Conservation (phyloP, 1,140 invertebrate genomes). For the Meloidogyne chitwoodi region DNA sequence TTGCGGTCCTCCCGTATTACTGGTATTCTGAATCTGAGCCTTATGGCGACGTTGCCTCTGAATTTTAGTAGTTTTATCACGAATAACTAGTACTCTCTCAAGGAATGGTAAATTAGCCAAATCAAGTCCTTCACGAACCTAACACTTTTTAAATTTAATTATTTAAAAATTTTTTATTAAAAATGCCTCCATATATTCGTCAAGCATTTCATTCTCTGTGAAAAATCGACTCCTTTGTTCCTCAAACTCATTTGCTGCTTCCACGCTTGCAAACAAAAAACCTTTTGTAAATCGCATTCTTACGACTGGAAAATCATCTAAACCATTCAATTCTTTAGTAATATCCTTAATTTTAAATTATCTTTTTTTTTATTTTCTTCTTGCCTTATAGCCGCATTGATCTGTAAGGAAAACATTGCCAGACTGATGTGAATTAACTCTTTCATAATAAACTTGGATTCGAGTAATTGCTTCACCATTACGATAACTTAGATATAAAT, state of each 20-base stretch:
- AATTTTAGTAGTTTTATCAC: slow-evolving; percentile 65
- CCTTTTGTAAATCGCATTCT: slow-evolving; percentile 73
- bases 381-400: slow-evolving; percentile 70
- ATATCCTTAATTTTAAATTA: slow-evolving; percentile 65
- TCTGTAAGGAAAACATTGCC: slow-evolving; percentile 75
- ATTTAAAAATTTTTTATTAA: slow-evolving; percentile 11
- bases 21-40: not conserved
- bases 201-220: slow-evolving; percentile 73
- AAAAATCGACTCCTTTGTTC: slow-evolving; percentile 78
- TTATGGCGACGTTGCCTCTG: not conserved
- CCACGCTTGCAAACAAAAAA: slow-evolving; percentile 75
- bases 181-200: slow-evolving; percentile 81
- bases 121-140: slow-evolving; percentile 72
- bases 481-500: slow-evolving; percentile 66
- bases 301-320: slow-evolving; percentile 71
- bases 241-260: slow-evolving; percentile 77
- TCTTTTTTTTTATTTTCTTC: not conserved
- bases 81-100: slow-evolving; percentile 70
- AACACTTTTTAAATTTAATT: slow-evolving; percentile 17
- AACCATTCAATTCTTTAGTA: slow-evolving; percentile 71
- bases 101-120: slow-evolving; percentile 69
- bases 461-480: slow-evolving; percentile 78
- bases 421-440: slow-evolving; percentile 75
- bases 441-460: slow-evolving; percentile 78
- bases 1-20: not conserved